A percentile compares a stretch with the other conserved stretches of the same genome.
These are phyloP conservation scores for Microcebus griseorufus DNA, from an alignment of 2,113 vertebrate species.

Conservation along the genomic window DNA sequence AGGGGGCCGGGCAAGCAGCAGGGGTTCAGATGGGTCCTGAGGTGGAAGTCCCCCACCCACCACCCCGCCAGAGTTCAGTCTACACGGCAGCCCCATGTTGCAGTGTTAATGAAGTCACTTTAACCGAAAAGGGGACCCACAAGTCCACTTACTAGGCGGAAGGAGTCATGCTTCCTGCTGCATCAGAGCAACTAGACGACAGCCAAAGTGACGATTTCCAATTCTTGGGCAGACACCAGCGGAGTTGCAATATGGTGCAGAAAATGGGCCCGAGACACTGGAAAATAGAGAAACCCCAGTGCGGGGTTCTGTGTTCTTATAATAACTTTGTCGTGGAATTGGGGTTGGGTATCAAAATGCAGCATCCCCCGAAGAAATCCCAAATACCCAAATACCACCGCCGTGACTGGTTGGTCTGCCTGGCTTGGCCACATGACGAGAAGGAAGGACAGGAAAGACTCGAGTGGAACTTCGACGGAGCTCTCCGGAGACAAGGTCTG, in stretches of 20 bases:
- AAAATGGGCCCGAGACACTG: not conserved
- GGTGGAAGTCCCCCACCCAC: not conserved
- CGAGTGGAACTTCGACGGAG: not conserved
- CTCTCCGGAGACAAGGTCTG: not conserved
- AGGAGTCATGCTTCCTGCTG: not conserved
- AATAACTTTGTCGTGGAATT: not conserved
- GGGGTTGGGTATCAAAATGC: not conserved
- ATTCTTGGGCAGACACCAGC: not conserved
- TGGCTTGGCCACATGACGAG: not conserved
- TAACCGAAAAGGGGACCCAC: not conserved
- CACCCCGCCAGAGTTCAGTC: too few species aligned
- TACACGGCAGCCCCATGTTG: not conserved
- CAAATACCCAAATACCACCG: not conserved
- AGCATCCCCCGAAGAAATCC: not conserved
- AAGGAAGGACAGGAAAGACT: not conserved
- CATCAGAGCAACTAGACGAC: not conserved
- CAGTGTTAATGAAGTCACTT: not conserved
- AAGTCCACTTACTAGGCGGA: too few species aligned
- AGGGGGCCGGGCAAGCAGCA: not conserved
- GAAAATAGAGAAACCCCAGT: not conserved
- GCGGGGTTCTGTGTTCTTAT: fast-evolving
- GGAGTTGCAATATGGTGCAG: not conserved
- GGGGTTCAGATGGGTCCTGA: not conserved
- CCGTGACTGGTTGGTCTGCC: not conserved
- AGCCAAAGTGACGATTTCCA: not conserved